A percentile compares a stretch with the other conserved stretches of the same genome.
Evolutionary conservation across 1,140 invertebrate genomes (phyloP).

Genomic region (Amphibalanus amphitrite): DNA sequence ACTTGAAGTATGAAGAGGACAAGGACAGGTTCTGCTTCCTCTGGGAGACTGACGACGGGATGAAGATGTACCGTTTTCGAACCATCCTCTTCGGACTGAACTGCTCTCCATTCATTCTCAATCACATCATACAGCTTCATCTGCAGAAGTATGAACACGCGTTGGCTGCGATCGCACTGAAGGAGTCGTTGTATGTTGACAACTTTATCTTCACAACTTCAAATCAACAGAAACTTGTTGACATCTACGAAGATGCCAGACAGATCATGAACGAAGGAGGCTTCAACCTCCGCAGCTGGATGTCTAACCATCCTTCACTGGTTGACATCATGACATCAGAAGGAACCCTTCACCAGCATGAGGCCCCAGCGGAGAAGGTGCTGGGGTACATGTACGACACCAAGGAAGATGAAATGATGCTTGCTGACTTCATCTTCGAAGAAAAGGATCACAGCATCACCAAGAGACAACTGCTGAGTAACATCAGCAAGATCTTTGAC

Average conservation of each 20-base stretch:
- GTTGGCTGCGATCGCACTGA: too few relatives aligned
- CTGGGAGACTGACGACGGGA: constrained; percentile 4
- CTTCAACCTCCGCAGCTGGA: not conserved
- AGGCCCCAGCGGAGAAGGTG: not conserved
- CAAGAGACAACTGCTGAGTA: not conserved
- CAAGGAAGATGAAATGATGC: not conserved
- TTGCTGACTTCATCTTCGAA: not conserved
- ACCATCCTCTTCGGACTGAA: constrained; percentile 10
- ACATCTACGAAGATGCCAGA: not conserved
- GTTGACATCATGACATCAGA: not conserved
- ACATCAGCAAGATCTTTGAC: not conserved
- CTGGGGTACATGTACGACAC: not conserved
- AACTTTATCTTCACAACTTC: not conserved
- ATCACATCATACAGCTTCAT: too few relatives aligned
- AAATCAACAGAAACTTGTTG: not conserved
- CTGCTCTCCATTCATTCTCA: constrained; percentile 8
- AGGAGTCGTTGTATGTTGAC: not conserved
- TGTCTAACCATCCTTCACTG: not conserved
- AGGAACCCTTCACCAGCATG: not conserved
- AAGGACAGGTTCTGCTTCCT: constrained; percentile 9
- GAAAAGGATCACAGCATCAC: not conserved
- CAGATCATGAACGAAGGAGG: not conserved
- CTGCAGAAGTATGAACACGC: too few relatives aligned
- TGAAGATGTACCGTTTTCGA: constrained; percentile 4
- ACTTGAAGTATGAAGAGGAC: constrained; percentile 5